Evolutionary conservation across 2,888 invertebrate genomes (phyloP), one percentile per base, ranked within the genome.

Genomic region (Spodoptera picta): DNA sequence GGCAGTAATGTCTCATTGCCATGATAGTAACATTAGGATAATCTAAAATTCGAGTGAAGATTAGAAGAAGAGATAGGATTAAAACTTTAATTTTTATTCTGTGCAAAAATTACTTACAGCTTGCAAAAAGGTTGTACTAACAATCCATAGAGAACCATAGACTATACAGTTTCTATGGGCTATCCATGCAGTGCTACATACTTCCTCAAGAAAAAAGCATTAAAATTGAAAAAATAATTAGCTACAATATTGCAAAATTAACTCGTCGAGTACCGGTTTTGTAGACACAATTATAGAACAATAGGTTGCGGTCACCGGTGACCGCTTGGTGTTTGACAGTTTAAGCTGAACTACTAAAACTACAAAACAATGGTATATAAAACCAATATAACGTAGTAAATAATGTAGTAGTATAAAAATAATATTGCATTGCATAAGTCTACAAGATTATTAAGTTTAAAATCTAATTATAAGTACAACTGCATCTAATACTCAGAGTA

Each of bases 1-100:
- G 62, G 56, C 50, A 69, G 67, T 75, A 73, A 77, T 77, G 79
- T 80, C 77, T 76, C 82, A 79, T 76, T 69, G 69, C 67, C 74
- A 66, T 60, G 36, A 53, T 61, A 55, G 41, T 31, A 56, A 54
- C 54, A 54, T 44, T 50, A 75, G 41, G 58, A 59, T 59, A 75
- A 52, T 65, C 60, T 53, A 53, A 69, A 54, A 75, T 45, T 55
- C 41, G 51, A 73, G 51, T 52, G 41, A 45, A 53, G 50, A 31
- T 42, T 60, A 67, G 24, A 69, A 66, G 69, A 50, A 70, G 59
- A 60, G 45, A 74, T 24, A 58, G 42, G 43, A 51, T 9, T 19
- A 19, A 47, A 19, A 41, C 51, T 52, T 55, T 9, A 45, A 49
- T 41, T 51, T 24, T 52, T 7, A 36, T 36, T 51, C 31, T 10